A percentile compares a stretch with the other conserved stretches of the same genome.
phyloP scores from a whole-genome alignment of 2,888 invertebrate genomes.

The Chrysodeixis includens region DNA sequence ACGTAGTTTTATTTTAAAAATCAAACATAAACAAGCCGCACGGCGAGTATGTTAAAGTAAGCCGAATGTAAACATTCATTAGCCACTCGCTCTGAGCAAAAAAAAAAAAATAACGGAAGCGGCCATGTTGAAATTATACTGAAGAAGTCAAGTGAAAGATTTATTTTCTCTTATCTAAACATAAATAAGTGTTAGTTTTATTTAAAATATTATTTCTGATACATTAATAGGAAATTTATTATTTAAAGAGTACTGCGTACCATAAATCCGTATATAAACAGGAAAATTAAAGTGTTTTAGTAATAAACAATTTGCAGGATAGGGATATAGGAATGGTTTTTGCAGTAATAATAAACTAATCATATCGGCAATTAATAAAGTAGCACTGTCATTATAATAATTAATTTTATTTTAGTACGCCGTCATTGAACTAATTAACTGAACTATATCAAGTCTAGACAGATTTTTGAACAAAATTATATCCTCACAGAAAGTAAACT shows the following conservation, averaged over 20 bases:
- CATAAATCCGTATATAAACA: constrained; percentile 20
- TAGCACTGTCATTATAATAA: not conserved
- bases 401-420: not conserved
- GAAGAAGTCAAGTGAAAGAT: constrained; percentile 20
- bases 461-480: too few relatives aligned
- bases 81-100: constrained; percentile 42
- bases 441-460: not conserved
- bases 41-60: constrained; percentile 62
- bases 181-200: not conserved
- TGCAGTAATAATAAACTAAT: not conserved
- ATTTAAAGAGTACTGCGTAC: not conserved
- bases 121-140: constrained; percentile 57
- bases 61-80: constrained; percentile 62
- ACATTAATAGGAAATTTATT: constrained; percentile 19
- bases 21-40: constrained; percentile 59
- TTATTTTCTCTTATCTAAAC: constrained; percentile 11
- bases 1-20: constrained; percentile 64
- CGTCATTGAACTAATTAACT: constrained; percentile 1
- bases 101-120: constrained; percentile 61
- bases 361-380: not conserved
- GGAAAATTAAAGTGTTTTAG: constrained; percentile 17
- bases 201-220: not conserved
- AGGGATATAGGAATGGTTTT: not conserved
- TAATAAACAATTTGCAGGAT: not conserved
- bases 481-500: not conserved